Percentiles rank a stretch among this genome's conserved stretches.
phyloP scores from a whole-genome alignment of 2,113 vertebrate genomes.

The Benitochromis conjunctus region DNA sequence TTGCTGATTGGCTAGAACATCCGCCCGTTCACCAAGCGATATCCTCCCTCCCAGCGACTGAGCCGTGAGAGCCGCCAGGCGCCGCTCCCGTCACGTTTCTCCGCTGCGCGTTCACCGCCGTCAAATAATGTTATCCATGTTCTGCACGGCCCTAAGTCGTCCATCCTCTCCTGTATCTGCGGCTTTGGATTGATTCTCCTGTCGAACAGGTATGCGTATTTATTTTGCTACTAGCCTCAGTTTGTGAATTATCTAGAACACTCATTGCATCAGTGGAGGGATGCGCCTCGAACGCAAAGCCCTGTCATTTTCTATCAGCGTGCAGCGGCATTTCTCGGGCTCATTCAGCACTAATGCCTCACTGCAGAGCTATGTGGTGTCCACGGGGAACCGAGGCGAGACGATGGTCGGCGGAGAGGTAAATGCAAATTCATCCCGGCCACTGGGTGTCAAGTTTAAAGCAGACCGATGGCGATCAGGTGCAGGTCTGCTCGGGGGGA shows the following conservation, averaged over 20 bases:
- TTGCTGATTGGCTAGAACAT: slow-evolving; percentile 52
- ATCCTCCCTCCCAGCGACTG: slow-evolving; percentile 37
- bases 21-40: neutral
- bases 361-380: neutral
- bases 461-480: slow-evolving; percentile 7
- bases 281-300: neutral
- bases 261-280: neutral
- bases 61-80: slow-evolving; percentile 47
- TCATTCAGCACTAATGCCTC: neutral
- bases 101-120: slow-evolving; percentile 6
- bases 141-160: neutral
- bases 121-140: slow-evolving; percentile 50
- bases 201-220: slow-evolving; percentile 40
- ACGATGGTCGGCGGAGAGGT: neutral
- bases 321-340: neutral
- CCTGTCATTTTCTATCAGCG: neutral
- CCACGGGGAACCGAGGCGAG: neutral
- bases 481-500: slow-evolving; percentile 10
- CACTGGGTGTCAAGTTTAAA: neutral
- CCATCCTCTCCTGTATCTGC: neutral
- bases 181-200: slow-evolving; percentile 28
- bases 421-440: neutral
- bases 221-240: neutral
- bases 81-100: slow-evolving; percentile 41
- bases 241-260: neutral